Conservation (phyloP, 2,113 vertebrate species). For the Carassius gibelio region DNA sequence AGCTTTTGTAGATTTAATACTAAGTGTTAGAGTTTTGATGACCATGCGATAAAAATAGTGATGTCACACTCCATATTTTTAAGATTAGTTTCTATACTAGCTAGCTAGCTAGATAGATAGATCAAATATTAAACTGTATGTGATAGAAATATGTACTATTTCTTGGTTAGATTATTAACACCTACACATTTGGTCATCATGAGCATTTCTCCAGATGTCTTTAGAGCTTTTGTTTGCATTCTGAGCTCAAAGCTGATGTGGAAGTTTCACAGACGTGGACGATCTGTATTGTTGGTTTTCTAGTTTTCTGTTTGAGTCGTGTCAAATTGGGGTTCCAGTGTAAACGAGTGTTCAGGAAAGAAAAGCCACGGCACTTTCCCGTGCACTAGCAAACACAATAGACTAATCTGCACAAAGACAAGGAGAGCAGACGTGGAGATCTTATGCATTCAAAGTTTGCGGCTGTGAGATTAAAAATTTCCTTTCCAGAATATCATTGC, state of each 20-base stretch:
- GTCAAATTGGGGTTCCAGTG: conserved; percentile 37
- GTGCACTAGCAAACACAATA: conserved; percentile 41
- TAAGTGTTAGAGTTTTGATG: background rate
- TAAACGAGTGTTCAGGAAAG: conserved; percentile 36
- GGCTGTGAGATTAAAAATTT: conserved; percentile 77
- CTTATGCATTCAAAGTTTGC: conserved; percentile 75
- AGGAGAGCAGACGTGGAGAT: conserved; percentile 62
- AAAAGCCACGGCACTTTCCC: conserved; percentile 32
- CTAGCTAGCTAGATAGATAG: too few relatives aligned
- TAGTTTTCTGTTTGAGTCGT: conserved; percentile 41
- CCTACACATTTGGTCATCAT: background rate
- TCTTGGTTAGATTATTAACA: background rate
- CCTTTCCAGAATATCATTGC: conserved; percentile 65
- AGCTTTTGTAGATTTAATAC: background rate
- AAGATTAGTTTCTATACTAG: too few relatives aligned
- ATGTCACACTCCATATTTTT: too few relatives aligned
- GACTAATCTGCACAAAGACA: conserved; percentile 58
- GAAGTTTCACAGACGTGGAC: background rate
- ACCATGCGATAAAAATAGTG: background rate
- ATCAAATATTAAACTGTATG: background rate
- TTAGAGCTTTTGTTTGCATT: background rate
- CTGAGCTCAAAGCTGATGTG: background rate
- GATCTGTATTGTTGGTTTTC: background rate
- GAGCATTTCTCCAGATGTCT: background rate
- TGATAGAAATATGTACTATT: background rate